A percentile compares a stretch with the other conserved stretches of the same genome.
Evolutionary conservation across 2,113 vertebrate genomes (phyloP).

Genomic region (Pterocles orientalis): DNA sequence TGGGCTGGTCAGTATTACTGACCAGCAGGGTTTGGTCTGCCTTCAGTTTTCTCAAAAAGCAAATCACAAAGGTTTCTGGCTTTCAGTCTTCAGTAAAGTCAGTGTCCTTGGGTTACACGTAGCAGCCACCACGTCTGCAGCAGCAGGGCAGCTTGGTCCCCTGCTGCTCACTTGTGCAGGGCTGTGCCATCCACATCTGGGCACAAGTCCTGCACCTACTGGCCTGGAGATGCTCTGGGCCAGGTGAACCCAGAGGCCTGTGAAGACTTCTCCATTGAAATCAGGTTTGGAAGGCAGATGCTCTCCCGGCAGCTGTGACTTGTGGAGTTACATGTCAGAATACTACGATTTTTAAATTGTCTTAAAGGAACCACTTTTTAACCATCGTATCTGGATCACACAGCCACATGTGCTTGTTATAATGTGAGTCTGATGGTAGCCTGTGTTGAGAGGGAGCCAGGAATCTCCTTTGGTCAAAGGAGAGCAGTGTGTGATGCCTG

Average conservation of each 20-base stretch:
- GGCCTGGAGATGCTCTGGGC: not conserved
- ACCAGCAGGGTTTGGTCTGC: not conserved
- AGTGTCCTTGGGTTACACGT: not conserved
- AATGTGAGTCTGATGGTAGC: not conserved
- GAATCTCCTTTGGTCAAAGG: not conserved
- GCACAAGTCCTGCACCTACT: not conserved
- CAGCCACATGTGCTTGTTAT: not conserved
- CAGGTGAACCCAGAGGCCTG: not conserved
- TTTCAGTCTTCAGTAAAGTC: not conserved
- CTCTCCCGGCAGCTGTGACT: not conserved
- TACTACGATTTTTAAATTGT: not conserved
- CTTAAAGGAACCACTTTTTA: not conserved
- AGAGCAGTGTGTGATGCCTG: not conserved
- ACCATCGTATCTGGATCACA: not conserved
- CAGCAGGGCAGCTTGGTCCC: not conserved
- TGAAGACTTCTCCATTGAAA: not conserved
- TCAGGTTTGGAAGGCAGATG: not conserved
- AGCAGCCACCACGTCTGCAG: not conserved
- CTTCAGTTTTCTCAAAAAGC: not conserved
- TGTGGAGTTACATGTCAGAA: not conserved
- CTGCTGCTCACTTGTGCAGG: not conserved
- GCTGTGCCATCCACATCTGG: not conserved
- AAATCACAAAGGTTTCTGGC: not conserved
- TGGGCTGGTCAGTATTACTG: accelerated
- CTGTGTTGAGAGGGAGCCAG: not conserved